phyloP scores from a whole-genome alignment of 2,888 invertebrate species.

The Ormia ochracea region DNA sequence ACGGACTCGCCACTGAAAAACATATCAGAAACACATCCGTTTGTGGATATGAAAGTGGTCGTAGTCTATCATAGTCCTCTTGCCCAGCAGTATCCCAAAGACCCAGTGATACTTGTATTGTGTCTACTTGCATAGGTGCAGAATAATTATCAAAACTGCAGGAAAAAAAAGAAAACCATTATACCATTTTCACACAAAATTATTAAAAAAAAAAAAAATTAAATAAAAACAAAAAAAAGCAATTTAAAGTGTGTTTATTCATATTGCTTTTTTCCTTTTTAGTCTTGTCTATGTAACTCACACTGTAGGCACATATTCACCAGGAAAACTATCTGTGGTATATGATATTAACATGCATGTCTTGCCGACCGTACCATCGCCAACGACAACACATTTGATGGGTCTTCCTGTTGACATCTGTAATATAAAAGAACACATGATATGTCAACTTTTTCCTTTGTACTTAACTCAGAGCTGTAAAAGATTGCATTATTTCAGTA shows the following conservation, averaged over 20 bases:
- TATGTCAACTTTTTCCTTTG: conserved; percentile 38
- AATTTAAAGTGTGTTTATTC: background rate
- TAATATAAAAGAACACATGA: conserved; percentile 52
- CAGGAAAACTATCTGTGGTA: conserved; percentile 94
- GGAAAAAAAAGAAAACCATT: conserved; percentile 11
- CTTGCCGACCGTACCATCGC: conserved; percentile 95
- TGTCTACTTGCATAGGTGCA: conserved; percentile 98
- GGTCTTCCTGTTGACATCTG: conserved; percentile 94
- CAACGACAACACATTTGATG: conserved; percentile 94
- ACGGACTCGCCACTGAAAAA: conserved; percentile 99
- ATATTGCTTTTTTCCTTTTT: background rate
- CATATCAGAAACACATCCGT: conserved; percentile 99
- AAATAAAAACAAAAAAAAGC: background rate
- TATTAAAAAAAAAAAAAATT: background rate
- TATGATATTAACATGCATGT: conserved; percentile 96
- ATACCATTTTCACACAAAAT: conserved; percentile 10
- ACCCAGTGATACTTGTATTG: conserved; percentile 96
- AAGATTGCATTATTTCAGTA: background rate
- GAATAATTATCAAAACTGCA: conserved; percentile 97
- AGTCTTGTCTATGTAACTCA: conserved; percentile 78
- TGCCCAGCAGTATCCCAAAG: conserved; percentile 98
- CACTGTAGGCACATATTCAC: conserved; percentile 97
- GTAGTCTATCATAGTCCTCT: conserved; percentile 96
- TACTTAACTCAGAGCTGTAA: conserved; percentile 3
- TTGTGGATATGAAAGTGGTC: conserved; percentile 98